Evolutionary conservation across 2,888 invertebrate genomes (phyloP).

Genomic region (Ennomos fuscantarius): DNA sequence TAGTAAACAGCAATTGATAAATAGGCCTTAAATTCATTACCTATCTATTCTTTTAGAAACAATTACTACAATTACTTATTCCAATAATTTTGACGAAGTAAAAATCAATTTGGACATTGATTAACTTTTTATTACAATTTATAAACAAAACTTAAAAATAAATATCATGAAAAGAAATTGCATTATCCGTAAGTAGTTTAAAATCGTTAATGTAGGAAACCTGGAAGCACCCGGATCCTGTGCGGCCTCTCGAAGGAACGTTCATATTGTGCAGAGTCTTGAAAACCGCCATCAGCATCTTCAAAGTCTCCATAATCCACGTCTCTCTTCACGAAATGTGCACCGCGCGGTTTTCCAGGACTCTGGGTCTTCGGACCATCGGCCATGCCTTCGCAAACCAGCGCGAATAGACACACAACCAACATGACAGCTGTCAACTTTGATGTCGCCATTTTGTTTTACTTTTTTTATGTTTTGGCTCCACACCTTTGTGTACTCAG

Average conservation of each 20-base stretch:
- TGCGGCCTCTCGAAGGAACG: slow-evolving; percentile 60
- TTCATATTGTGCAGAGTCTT: slow-evolving; percentile 46
- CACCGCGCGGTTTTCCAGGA: slow-evolving; percentile 14
- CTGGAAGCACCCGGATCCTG: slow-evolving; percentile 67
- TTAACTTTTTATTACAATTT: slow-evolving; percentile 41
- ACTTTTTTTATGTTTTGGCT: no score
- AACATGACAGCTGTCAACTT: slow-evolving; percentile 54
- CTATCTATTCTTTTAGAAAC: no score
- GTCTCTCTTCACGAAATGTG: slow-evolving; percentile 62
- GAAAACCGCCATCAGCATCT: slow-evolving; percentile 44
- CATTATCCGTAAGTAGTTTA: slow-evolving; percentile 30
- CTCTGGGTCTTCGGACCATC: slow-evolving; percentile 22
- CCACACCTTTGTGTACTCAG: no score
- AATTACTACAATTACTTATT: no score
- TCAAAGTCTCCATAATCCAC: slow-evolving; percentile 52
- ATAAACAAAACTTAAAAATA: slow-evolving; percentile 18
- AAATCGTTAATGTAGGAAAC: slow-evolving; percentile 59
- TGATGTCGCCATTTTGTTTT: slow-evolving; percentile 54
- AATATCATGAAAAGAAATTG: slow-evolving; percentile 18
- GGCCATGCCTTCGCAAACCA: slow-evolving; percentile 42
- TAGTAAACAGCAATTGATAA: no score
- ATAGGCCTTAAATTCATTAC: no score
- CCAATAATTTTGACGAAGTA: neutral
- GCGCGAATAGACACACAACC: slow-evolving; percentile 49
- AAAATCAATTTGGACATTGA: slow-evolving; percentile 37